A percentile compares a stretch with the other conserved stretches of the same genome.
Evolutionary conservation across 2,888 invertebrate genomes (phyloP).

Genomic region (Rugalucina vietnamica): DNA sequence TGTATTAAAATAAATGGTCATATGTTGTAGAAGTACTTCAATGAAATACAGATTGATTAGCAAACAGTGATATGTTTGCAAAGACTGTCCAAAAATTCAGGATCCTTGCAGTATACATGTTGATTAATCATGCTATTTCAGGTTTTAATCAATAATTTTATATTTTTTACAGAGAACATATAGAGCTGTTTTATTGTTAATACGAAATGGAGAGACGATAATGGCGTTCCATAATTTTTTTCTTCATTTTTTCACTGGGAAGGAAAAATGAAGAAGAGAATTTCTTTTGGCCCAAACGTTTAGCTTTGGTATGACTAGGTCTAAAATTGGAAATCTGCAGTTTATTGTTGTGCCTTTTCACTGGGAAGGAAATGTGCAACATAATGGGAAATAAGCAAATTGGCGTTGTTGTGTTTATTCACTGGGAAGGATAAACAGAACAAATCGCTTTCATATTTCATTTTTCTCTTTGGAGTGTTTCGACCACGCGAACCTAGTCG

Average conservation of each 20-base stretch:
- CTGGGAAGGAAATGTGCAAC: conserved; percentile 62
- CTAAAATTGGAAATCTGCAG: conserved; percentile 33
- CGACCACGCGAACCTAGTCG: conserved; percentile 58
- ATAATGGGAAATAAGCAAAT: conserved; percentile 7
- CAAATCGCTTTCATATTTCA: conserved; percentile 38
- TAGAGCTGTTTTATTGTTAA: conserved; percentile 17
- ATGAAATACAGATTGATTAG: background rate
- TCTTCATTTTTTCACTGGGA: conserved; percentile 64
- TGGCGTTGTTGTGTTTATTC: conserved; percentile 62
- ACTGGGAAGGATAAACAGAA: conserved; percentile 64
- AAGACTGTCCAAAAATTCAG: no score
- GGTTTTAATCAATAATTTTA: conserved; percentile 26
- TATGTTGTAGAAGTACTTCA: no score
- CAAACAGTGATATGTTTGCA: background rate
- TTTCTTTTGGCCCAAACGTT: conserved; percentile 36
- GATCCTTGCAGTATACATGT: no score
- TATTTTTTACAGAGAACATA: conserved; percentile 41
- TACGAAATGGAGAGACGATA: conserved; percentile 61
- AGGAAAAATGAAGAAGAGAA: conserved; percentile 62
- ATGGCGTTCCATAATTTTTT: conserved; percentile 54
- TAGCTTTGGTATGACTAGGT: conserved; percentile 52
- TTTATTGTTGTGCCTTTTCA: conserved; percentile 51
- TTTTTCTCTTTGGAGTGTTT: conserved; percentile 39
- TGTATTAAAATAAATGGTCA: no score
- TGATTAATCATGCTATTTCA: conserved; percentile 14